These are phyloP conservation scores for Trimorus sp. DNA, from an alignment of 2,888 invertebrate genomes.

Conservation along the genomic window DNA sequence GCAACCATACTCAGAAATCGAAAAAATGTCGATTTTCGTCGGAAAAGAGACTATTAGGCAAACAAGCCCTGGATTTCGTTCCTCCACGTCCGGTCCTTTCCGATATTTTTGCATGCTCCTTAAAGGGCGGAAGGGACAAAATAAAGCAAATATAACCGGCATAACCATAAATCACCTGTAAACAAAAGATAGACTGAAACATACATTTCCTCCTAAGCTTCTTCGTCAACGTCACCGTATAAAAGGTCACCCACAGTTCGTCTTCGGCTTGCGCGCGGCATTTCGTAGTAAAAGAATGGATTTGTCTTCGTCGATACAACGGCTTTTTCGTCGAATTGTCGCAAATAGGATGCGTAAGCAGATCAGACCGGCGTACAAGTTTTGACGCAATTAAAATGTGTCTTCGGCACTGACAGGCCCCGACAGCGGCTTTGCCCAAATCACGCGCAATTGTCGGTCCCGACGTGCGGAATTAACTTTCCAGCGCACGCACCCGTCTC, in stretches of 20 bases:
- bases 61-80: neutral
- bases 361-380: conserved; percentile 4
- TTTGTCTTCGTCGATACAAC: conserved; percentile 58
- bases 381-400: conserved; percentile 5
- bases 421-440: neutral
- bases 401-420: neutral
- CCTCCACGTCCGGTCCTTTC: neutral
- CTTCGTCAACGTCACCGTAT: conserved; percentile 61
- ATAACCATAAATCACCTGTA: conserved; percentile 54
- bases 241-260: conserved; percentile 55
- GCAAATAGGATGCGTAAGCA: conserved; percentile 36
- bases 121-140: conserved; percentile 17
- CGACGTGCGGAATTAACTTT: too few relatives aligned
- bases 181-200: conserved; percentile 63
- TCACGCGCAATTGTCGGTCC: too few relatives aligned
- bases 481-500: too few relatives aligned
- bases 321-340: conserved; percentile 37
- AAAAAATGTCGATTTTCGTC: too few relatives aligned
- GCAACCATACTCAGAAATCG: too few relatives aligned
- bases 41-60: too few relatives aligned
- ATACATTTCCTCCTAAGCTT: conserved; percentile 64
- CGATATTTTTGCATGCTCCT: conserved; percentile 32
- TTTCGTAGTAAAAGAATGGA: conserved; percentile 52
- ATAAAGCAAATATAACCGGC: conserved; percentile 44
- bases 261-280: conserved; percentile 30